phyloP scores from a whole-genome alignment of 2,888 invertebrate species.

The Digitonthophagus gazella region DNA sequence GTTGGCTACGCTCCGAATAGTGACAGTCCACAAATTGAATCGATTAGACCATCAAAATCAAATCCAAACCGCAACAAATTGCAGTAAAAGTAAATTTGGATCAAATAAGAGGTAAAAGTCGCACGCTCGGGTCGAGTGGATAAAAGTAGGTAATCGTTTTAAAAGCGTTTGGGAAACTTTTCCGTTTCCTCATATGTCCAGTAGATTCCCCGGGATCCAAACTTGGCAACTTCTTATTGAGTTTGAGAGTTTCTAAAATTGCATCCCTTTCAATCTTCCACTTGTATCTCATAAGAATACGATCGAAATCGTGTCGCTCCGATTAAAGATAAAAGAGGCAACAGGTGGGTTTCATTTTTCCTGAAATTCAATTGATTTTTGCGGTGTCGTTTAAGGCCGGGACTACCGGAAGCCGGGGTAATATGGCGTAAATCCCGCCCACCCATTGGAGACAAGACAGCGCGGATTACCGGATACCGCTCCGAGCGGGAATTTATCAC shows the following conservation, averaged over 20 bases:
- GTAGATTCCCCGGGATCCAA: not conserved
- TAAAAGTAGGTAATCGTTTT: not conserved
- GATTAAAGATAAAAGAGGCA: not conserved
- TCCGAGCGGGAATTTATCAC: not conserved
- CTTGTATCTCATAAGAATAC: not conserved
- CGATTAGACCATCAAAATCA: not conserved
- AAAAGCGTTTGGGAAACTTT: not conserved
- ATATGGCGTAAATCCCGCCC: not conserved
- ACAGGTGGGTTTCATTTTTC: not conserved
- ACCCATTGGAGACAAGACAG: not conserved
- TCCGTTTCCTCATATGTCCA: not conserved
- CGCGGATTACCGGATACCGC: not conserved
- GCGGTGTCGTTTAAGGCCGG: not conserved
- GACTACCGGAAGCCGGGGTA: not conserved
- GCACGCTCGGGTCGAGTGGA: not conserved
- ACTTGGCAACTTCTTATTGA: not conserved
- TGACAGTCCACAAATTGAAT: not conserved
- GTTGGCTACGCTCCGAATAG: not conserved
- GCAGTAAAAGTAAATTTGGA: not conserved
- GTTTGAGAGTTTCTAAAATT: not conserved
- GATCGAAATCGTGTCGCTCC: not conserved
- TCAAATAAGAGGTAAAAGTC: not conserved
- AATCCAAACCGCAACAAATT: not conserved
- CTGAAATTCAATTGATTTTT: not conserved
- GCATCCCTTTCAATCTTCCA: too few relatives aligned